These are phyloP conservation scores for Polydrusus tereticollis DNA, from an alignment of 2,888 invertebrate species.

Conservation along the genomic window DNA sequence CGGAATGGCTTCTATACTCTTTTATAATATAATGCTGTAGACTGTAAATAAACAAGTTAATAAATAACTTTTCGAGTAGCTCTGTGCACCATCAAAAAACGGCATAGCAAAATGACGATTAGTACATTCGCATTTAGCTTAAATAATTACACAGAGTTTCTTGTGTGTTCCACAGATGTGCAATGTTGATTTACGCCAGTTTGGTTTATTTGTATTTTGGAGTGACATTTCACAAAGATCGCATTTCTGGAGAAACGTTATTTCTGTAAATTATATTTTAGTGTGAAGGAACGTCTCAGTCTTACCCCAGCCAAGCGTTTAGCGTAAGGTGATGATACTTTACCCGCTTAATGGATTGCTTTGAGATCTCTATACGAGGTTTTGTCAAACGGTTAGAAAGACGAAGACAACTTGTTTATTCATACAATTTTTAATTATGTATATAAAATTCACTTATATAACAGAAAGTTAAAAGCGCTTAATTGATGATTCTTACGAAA, in stretches of 20 bases:
- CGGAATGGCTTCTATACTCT: no score
- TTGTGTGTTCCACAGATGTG: slow-evolving; percentile 46
- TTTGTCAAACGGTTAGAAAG: no score
- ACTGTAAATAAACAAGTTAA: no score
- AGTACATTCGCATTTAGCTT: slow-evolving; percentile 39
- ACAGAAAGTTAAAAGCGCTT: no score
- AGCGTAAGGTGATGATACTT: slow-evolving; percentile 42
- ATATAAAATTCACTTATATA: no score
- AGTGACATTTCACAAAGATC: slow-evolving; percentile 47
- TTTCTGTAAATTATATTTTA: slow-evolving; percentile 46
- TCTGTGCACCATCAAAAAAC: neutral
- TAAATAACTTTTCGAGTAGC: neutral
- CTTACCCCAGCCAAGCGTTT: slow-evolving; percentile 42
- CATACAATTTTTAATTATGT: no score
- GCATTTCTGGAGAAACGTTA: slow-evolving; percentile 46
- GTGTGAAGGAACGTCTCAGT: slow-evolving; percentile 41
- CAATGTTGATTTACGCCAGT: slow-evolving; percentile 44
- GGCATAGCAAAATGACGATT: slow-evolving; percentile 23
- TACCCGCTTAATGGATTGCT: slow-evolving; percentile 36
- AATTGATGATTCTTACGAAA: no score
- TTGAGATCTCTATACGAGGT: slow-evolving; percentile 22
- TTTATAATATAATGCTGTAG: no score
- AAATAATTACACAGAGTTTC: slow-evolving; percentile 41
- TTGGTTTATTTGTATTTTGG: slow-evolving; percentile 44
- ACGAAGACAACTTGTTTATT: no score